Base-by-base conservation (phyloP, 2,888 invertebrate species). In the Boloria euphrosyne region DNA sequence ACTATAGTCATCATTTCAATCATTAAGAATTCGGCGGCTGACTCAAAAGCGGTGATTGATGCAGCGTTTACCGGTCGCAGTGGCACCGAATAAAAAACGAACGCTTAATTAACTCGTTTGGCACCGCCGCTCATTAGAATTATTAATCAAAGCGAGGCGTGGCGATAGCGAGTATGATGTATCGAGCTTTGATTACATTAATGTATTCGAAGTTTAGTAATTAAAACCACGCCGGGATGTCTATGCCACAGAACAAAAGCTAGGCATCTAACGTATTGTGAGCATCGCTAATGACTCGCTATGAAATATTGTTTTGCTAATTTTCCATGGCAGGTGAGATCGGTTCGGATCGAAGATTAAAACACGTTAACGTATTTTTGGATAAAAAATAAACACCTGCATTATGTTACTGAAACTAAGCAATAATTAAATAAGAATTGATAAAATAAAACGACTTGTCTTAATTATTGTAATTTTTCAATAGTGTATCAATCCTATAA, bases 51-150 rank as follows among this genome's bases (percentile, higher is more conserved):
- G 74, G 85, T 92, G 91, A 92, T 91, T 90, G 91, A 92, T 91
- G 92, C 83, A 80, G 81, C 91, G 91, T 91, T 92, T 91, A 90
- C 90, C 81, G 85, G 84, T 80, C 87, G 81, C 89, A 83, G 90
- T 88, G 88, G 87, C 90, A 89, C 82, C 74, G 77, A 73, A 83
- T 85, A 88, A 90, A 91, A 92, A 92, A 90, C 83, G 82, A 82
- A 85, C 82, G 84, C 86, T 90, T 91, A 90, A 91, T 91, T 92
- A 91, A 92, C 91, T 91, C 92, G 90, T 91, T 92, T 91, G 92
- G 90, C 90, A 90, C 86, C 90, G 87, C 85, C 89, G 87, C 90
- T 91, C 91, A 91, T 90, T 91, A 90, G 87, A 89, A 89, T 84
- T 90, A 91, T 92, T 90, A 92, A 91, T 92, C 90, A 91, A 92